Evolutionary conservation across 2,888 invertebrate genomes (phyloP).

Genomic region (Agriopis aurantiaria): DNA sequence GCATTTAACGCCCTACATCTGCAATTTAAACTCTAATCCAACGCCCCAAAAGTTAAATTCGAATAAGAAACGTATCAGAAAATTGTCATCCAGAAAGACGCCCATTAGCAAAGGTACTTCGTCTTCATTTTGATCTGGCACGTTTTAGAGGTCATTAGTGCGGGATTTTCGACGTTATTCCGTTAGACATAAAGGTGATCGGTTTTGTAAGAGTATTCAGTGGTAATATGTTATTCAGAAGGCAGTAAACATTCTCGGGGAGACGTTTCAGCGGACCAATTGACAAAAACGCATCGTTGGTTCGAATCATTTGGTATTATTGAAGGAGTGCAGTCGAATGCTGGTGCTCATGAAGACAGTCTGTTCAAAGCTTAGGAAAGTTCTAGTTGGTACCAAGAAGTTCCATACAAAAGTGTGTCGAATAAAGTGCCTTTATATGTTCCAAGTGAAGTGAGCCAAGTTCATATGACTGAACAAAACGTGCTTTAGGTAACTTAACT

Average conservation of each 20-base stretch:
- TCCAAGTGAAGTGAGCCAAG: neutral
- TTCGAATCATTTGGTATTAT: slow-evolving; percentile 78
- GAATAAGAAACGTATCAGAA: slow-evolving; percentile 50
- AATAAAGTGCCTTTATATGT: no score
- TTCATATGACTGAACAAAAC: neutral
- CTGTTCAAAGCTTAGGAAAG: neutral
- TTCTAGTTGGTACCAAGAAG: neutral
- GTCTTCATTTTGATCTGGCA: slow-evolving; percentile 78
- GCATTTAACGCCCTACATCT: slow-evolving; percentile 65
- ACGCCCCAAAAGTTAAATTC: slow-evolving; percentile 39
- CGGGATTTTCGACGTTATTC: slow-evolving; percentile 55
- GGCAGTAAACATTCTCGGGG: slow-evolving; percentile 76
- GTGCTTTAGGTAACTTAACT: neutral
- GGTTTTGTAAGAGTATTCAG: slow-evolving; percentile 35
- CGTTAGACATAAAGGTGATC: slow-evolving; percentile 44
- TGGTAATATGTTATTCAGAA: slow-evolving; percentile 73
- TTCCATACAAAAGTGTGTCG: no score
- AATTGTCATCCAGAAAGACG: slow-evolving; percentile 82
- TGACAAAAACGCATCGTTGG: slow-evolving; percentile 83
- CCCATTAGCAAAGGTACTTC: slow-evolving; percentile 81
- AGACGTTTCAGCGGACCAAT: slow-evolving; percentile 77
- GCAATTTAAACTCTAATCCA: slow-evolving; percentile 46
- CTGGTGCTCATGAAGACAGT: neutral
- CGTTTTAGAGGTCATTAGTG: slow-evolving; percentile 56
- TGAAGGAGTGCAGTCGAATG: slow-evolving; percentile 48